Evolutionary conservation across 2,888 invertebrate genomes (phyloP).

Genomic region (Nipponacmea schrenckii): DNA sequence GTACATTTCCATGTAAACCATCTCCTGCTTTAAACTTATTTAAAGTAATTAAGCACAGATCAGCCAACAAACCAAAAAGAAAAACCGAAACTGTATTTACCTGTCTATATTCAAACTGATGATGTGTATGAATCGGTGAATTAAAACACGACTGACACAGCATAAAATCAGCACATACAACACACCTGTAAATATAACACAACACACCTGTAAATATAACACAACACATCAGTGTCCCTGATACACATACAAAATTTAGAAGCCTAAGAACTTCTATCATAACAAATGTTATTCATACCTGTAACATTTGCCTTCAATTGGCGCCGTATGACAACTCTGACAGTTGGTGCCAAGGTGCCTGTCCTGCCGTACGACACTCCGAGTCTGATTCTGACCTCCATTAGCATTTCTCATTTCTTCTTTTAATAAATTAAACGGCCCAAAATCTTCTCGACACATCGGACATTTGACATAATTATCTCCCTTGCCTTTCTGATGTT

Average conservation of each 20-base stretch:
- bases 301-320: constrained; percentile 66
- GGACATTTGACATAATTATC: constrained; percentile 65
- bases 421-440: constrained; percentile 61
- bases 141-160: constrained; percentile 67
- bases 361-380: constrained; percentile 46
- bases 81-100: constrained; percentile 43
- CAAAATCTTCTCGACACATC: constrained; percentile 68
- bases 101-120: constrained; percentile 64
- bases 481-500: constrained; percentile 63
- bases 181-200: constrained; percentile 55
- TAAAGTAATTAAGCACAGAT: too few species aligned
- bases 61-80: too few species aligned
- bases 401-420: constrained; percentile 62
- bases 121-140: constrained; percentile 62
- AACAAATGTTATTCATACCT: too few species aligned
- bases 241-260: not conserved
- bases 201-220: constrained; percentile 56
- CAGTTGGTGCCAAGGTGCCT: constrained; percentile 59
- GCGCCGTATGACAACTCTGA: constrained; percentile 55
- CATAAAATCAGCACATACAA: constrained; percentile 58
- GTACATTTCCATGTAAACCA: too few species aligned
- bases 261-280: too few species aligned
- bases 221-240: not conserved
- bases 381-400: constrained; percentile 26
- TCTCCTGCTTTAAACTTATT: too few species aligned